Evolutionary conservation across 2,888 invertebrate species (phyloP).

Genomic region (Pristionchus exspectatus): DNA sequence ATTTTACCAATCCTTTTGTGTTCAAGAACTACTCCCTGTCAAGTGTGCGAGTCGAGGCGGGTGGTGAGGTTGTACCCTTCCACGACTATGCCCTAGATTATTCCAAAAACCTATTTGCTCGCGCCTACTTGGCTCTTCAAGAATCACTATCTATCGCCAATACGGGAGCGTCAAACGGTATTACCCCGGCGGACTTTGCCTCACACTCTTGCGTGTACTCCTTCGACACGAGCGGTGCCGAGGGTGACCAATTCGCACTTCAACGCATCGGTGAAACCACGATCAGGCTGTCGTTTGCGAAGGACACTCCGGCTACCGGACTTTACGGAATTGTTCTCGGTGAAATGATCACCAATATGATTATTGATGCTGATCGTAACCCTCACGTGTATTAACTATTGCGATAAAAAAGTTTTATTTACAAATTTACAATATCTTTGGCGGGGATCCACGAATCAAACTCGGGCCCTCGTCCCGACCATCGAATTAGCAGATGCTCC

Average conservation of each 20-base stretch:
- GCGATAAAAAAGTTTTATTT: too few relatives aligned
- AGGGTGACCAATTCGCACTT: background rate
- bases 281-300: background rate
- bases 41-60: background rate
- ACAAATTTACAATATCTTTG: too few relatives aligned
- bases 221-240: background rate
- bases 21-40: background rate
- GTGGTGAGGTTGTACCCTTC: constrained; percentile 9
- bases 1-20: constrained; percentile 5
- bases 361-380: background rate
- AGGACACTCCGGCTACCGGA: background rate
- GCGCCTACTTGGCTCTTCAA: background rate
- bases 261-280: constrained; percentile 1
- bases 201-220: background rate
- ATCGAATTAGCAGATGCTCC: background rate
- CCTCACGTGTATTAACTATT: background rate
- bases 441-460: too few relatives aligned
- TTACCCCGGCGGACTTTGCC: background rate
- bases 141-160: background rate
- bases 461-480: background rate
- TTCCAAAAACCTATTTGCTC: background rate
- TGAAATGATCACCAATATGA: background rate
- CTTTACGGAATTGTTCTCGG: background rate
- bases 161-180: too few relatives aligned
- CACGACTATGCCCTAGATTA: background rate